Conservation (phyloP, 2,113 vertebrate genomes). For the Apteryx mantelli region DNA sequence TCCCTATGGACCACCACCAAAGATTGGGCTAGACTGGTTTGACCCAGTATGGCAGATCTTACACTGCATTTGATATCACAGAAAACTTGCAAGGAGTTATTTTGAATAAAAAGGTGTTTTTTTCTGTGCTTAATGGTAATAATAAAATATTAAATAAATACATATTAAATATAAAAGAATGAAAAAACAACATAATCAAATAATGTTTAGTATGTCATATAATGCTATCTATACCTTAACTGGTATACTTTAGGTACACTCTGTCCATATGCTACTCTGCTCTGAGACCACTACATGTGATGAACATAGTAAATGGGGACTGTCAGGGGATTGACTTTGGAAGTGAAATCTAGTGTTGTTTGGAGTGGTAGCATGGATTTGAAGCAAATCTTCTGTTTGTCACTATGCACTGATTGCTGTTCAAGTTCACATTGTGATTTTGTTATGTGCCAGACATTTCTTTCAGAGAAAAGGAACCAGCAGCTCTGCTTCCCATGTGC, state of each 20-base stretch:
- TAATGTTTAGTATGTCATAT: background rate
- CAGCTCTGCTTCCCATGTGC: background rate
- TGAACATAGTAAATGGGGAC: background rate
- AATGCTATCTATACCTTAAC: no score
- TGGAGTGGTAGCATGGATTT: background rate
- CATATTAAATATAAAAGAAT: background rate
- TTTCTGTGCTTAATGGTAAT: background rate
- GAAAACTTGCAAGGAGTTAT: background rate
- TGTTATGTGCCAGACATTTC: background rate
- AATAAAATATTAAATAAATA: background rate
- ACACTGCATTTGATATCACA: background rate
- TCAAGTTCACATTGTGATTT: background rate
- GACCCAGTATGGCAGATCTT: background rate
- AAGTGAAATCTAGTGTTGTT: background rate
- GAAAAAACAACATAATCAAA: background rate
- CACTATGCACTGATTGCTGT: fast-evolving
- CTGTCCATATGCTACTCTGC: background rate
- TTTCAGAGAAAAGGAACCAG: background rate
- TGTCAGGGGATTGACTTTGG: background rate
- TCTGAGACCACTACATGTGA: background rate
- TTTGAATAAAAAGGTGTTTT: background rate
- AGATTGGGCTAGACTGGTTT: background rate
- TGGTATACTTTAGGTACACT: background rate
- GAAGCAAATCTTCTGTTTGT: background rate
- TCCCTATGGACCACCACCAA: background rate